Conservation (phyloP, 2,888 invertebrate genomes). For the Hypercompe scribonia region DNA sequence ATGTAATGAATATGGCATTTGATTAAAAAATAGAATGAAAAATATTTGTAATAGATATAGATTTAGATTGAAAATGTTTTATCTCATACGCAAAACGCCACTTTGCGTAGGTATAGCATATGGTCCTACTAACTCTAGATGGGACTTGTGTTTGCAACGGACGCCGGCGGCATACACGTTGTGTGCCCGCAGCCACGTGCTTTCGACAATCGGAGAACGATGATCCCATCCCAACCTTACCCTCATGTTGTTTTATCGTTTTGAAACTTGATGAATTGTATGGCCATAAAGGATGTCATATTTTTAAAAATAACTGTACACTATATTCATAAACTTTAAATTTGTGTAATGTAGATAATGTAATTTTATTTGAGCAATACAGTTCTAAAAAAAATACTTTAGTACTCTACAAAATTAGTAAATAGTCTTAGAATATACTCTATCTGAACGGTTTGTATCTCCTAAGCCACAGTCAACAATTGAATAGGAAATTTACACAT, state of each 20-base stretch:
- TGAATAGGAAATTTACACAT: not conserved
- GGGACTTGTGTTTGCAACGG: conserved; percentile 54
- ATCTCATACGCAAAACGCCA: not conserved
- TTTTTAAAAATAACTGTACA: not conserved
- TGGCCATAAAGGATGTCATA: not conserved
- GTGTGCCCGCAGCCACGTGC: conserved; percentile 58
- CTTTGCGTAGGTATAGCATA: conserved; percentile 19
- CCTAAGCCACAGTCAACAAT: not conserved
- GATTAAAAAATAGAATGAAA: too few species aligned
- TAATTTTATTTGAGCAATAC: not conserved
- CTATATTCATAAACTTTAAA: not conserved
- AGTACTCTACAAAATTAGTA: not conserved
- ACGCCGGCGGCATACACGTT: conserved; percentile 76
- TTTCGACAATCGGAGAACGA: conserved; percentile 68
- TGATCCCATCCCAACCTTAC: conserved; percentile 54
- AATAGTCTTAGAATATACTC: not conserved
- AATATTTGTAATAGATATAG: not conserved
- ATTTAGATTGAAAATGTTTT: not conserved
- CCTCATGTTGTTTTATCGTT: conserved; percentile 43
- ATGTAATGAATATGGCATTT: too few species aligned
- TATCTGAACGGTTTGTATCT: too few species aligned
- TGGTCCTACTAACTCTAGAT: conserved; percentile 41
- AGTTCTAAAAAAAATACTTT: not conserved
- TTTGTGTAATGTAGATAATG: not conserved
- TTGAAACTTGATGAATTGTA: conserved; percentile 15